phyloP scores from a whole-genome alignment of 2,888 invertebrate genomes.

The Rhimphoctona megacephalus region DNA sequence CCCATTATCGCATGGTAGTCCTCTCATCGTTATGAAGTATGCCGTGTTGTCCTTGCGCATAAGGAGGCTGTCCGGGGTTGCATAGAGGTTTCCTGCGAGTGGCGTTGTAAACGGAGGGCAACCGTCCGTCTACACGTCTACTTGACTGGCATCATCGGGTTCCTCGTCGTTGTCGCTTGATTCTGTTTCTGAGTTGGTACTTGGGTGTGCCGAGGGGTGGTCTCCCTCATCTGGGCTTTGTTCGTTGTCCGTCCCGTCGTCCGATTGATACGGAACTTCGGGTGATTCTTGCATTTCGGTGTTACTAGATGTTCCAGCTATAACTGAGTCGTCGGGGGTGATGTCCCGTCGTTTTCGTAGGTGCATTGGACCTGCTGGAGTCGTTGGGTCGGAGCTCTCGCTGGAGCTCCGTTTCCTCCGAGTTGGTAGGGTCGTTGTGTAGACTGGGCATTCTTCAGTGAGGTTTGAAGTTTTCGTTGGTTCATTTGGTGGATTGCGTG shows the following conservation, averaged over 20 bases:
- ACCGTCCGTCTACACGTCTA: neutral
- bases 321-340: neutral
- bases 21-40: constrained; percentile 17
- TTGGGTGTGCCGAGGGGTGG: no score
- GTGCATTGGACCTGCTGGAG: neutral
- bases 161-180: neutral
- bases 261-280: neutral
- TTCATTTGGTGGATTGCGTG: constrained; percentile 13
- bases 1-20: constrained; percentile 32
- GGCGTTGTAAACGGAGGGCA: constrained; percentile 12
- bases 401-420: constrained; percentile 2
- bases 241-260: neutral
- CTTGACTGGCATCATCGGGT: neutral
- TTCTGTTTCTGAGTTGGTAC: neutral
- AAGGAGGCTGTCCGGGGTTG: constrained; percentile 10
- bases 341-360: constrained; percentile 12
- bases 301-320: neutral
- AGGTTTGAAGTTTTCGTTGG: no score
- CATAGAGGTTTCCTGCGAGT: constrained; percentile 15
- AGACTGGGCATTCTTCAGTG: neutral
- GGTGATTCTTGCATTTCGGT: neutral
- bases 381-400: neutral
- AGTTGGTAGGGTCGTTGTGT: neutral
- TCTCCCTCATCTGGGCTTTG: neutral
- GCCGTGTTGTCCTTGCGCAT: constrained; percentile 15